Evolutionary conservation across 2,888 invertebrate species (phyloP).

Genomic region (Polymixis flavicincta): DNA sequence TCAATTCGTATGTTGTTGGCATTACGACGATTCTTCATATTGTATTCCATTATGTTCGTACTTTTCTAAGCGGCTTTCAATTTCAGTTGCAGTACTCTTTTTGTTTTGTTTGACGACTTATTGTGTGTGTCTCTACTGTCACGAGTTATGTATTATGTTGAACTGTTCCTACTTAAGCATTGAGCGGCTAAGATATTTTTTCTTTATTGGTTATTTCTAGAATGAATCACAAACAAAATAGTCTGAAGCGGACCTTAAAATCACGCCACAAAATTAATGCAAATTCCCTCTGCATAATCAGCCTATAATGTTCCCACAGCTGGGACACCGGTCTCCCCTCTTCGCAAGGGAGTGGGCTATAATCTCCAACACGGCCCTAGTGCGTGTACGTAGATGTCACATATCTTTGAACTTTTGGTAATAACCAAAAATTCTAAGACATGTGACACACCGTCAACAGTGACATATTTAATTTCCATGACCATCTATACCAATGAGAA

Average conservation of each 20-base stretch:
- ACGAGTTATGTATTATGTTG: neutral
- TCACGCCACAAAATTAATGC: neutral
- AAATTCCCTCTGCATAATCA: too few species aligned
- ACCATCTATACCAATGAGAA: too few species aligned
- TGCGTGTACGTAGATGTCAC: too few species aligned
- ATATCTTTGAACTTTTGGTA: too few species aligned
- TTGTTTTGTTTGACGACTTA: conserved; percentile 31
- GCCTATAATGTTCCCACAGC: too few species aligned
- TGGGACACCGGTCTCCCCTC: too few species aligned
- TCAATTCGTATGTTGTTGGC: conserved; percentile 65
- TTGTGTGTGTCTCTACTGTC: neutral
- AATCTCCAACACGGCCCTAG: too few species aligned
- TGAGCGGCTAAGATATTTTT: neutral
- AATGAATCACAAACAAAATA: neutral
- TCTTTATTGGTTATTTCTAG: neutral
- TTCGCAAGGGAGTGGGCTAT: too few species aligned
- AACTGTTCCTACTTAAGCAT: neutral
- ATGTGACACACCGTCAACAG: too few species aligned
- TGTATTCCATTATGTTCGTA: conserved; percentile 52
- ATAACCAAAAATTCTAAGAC: too few species aligned
- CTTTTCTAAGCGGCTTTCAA: conserved; percentile 52
- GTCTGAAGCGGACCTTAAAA: neutral
- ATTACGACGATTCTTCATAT: conserved; percentile 58
- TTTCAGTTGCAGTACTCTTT: conserved; percentile 45
- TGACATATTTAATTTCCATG: too few species aligned